These are phyloP conservation scores for Ochropacha duplaris DNA, from an alignment of 2,888 invertebrate genomes.

Conservation along the genomic window DNA sequence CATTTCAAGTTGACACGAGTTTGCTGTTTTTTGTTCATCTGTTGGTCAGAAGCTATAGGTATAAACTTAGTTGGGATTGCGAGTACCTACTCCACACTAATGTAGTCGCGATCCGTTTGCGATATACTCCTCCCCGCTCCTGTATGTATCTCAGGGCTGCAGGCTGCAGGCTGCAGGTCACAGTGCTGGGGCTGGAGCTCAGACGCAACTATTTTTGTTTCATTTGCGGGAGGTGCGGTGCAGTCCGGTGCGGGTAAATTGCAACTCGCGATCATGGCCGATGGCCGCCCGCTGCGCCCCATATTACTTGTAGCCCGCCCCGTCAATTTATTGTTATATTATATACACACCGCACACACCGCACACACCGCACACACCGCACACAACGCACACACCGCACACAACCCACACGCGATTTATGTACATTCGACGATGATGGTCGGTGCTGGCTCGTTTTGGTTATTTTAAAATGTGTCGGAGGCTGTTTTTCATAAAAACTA, in stretches of 20 bases:
- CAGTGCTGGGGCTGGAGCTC: constrained; percentile 12
- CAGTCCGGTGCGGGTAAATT: constrained; percentile 13
- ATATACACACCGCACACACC: too few relatives aligned
- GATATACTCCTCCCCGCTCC: constrained; percentile 14
- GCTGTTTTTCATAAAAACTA: not conserved
- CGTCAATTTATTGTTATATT: constrained; percentile 21
- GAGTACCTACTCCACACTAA: constrained; percentile 13
- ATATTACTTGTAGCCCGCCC: constrained; percentile 10
- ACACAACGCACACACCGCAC: too few relatives aligned
- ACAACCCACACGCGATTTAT: not conserved
- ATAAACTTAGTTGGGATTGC: too few relatives aligned
- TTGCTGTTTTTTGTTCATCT: too few relatives aligned
- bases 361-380: not conserved
- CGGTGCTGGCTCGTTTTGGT: not conserved
- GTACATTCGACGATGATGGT: not conserved
- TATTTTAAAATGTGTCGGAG: not conserved
- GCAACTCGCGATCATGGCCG: not conserved
- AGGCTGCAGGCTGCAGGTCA: constrained; percentile 32
- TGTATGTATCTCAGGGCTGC: constrained; percentile 25
- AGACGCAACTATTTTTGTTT: constrained; percentile 36
- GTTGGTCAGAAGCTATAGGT: too few relatives aligned
- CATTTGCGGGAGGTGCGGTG: constrained; percentile 19
- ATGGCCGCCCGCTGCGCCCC: not conserved
- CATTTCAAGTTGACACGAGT: not conserved
- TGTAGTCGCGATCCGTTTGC: constrained; percentile 24